These are phyloP conservation scores for Otis tarda DNA, from an alignment of 2,113 vertebrate genomes.

Conservation along the genomic window DNA sequence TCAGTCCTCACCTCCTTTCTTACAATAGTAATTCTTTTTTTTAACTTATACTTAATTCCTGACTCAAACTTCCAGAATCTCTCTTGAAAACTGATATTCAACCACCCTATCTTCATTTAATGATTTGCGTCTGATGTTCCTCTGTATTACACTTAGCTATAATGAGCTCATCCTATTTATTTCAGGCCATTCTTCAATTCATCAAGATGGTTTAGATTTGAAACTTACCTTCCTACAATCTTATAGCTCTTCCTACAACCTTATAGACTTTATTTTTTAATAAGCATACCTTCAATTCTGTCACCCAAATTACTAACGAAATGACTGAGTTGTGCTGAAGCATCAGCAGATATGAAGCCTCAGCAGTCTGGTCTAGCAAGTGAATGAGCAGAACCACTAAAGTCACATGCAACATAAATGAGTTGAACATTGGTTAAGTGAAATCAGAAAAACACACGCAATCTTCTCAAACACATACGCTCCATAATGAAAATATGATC, in stretches of 20 bases:
- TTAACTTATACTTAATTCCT: background rate
- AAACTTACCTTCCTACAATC: background rate
- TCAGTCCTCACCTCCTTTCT: background rate
- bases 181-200: background rate
- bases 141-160: background rate
- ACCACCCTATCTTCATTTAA: background rate
- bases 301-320: background rate
- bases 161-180: background rate
- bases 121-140: background rate
- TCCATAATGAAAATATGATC: background rate
- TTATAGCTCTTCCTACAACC: background rate
- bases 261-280: background rate
- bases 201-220: background rate
- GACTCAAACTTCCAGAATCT: background rate
- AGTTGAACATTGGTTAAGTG: background rate
- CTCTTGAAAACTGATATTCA: background rate
- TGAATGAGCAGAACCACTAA: background rate
- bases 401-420: background rate
- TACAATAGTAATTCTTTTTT: background rate
- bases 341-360: background rate
- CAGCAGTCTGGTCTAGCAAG: background rate
- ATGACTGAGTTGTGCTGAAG: background rate
- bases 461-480: background rate
- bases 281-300: background rate
- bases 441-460: background rate